Percentiles rank a stretch among this genome's conserved stretches.
Evolutionary conservation across 2,888 invertebrate genomes (phyloP).

Genomic region (Pristionchus japonicus): DNA sequence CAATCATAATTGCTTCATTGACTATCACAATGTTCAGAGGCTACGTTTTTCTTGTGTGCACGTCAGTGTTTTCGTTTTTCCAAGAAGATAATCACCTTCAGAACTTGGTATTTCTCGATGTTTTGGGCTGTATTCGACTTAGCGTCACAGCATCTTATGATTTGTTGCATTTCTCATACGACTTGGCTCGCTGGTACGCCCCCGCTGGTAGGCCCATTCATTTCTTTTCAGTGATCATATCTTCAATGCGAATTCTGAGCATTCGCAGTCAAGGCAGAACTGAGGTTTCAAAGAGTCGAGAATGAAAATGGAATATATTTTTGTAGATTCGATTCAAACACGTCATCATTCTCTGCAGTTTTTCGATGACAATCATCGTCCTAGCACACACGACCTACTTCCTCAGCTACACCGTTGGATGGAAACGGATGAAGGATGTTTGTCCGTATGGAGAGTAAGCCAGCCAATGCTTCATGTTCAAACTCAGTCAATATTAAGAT

Average conservation of each 20-base stretch:
- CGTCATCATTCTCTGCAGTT: background rate
- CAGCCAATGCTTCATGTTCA: no score
- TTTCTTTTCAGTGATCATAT: background rate
- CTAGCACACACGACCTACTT: background rate
- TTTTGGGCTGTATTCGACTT: background rate
- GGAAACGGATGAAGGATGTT: background rate
- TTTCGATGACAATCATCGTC: background rate
- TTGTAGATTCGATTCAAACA: background rate
- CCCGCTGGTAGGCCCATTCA: no score
- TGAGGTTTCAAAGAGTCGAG: background rate
- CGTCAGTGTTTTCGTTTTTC: background rate
- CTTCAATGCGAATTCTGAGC: background rate
- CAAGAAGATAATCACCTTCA: background rate
- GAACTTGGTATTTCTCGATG: background rate
- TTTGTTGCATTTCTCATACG: background rate
- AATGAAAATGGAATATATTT: background rate
- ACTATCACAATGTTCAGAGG: background rate
- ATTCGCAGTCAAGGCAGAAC: background rate
- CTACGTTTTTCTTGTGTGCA: background rate
- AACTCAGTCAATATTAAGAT: background rate
- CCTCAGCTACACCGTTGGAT: background rate
- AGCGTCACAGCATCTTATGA: background rate
- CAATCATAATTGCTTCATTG: background rate
- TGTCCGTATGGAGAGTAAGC: background rate
- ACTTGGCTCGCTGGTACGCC: slow-evolving; percentile 16